Base-by-base conservation (phyloP, 1,140 invertebrate genomes). In the Orussus abietinus region DNA sequence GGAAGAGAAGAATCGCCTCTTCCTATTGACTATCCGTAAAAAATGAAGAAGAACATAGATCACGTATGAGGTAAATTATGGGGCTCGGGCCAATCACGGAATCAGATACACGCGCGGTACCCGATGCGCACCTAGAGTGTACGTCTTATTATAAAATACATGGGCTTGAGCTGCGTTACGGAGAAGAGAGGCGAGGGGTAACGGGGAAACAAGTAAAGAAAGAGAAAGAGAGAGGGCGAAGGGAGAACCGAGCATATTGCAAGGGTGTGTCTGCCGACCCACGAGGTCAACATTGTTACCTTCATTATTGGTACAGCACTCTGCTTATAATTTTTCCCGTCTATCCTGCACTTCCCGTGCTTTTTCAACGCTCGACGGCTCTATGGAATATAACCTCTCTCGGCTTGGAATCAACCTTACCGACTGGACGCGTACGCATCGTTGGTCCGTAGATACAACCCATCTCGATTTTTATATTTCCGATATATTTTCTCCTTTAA, bases 281-380 rank as follows among this genome's bases (percentile, higher is more conserved):
- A 19, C 40, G 46, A 44, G 57, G 53, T 62, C 59, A 62, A 58
- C 50, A 56, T 62, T 60, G 59, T 59, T 60, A 59, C 56, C 51
- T 59, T 62, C 53, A 47, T 60, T 64, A 62, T 53, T 51, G 53
- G 35, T 21, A 35, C 46, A 29, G 13, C 33, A 26, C 18, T 42
- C 4, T 20, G n/a, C n/a, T n/a, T n/a, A n/a, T n/a, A 5, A 18
- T 6, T 1, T 18, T 42, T 20, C 28, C 20, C 14, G 11, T 42
- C 21, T 42, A 42, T 42, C 36, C 9, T n/a, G n/a, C n/a, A n/a
- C n/a, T n/a, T n/a, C n/a, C n/a, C n/a, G n/a, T n/a, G n/a, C n/a
- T n/a, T n/a, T n/a, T n/a, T n/a, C n/a, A n/a, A n/a, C n/a, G n/a
- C n/a, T n/a, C n/a, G n/a, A n/a, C n/a, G n/a, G n/a, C n/a, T n/a